phyloP scores from a whole-genome alignment of 2,888 invertebrate species.

The Onthophagus sagittarius region DNA sequence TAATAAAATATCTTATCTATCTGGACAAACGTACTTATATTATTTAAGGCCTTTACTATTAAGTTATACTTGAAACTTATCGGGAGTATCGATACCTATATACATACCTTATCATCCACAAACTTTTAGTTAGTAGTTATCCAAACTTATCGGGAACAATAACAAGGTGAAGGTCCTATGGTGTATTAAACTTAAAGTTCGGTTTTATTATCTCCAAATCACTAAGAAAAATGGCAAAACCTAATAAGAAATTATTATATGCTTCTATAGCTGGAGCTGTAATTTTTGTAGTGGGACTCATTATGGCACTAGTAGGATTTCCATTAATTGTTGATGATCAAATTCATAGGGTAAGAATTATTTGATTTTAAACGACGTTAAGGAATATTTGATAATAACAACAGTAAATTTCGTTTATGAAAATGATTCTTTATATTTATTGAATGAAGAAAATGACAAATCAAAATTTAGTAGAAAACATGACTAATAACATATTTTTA shows the following conservation, averaged over 20 bases:
- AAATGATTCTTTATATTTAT: not conserved
- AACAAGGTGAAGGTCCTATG: too few species aligned
- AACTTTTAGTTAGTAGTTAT: not conserved
- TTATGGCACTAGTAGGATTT: not conserved
- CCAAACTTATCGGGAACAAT: too few species aligned
- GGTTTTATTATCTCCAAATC: too few species aligned
- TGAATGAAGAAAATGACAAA: not conserved
- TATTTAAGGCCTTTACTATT: not conserved
- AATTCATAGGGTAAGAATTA: conserved; percentile 2
- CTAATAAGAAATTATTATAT: not conserved
- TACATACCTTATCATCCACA: not conserved
- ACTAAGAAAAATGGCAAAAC: not conserved
- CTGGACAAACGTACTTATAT: not conserved
- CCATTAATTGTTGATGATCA: not conserved
- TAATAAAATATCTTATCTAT: conserved; percentile 43
- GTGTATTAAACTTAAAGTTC: too few species aligned
- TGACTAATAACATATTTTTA: too few species aligned
- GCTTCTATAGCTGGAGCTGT: not conserved
- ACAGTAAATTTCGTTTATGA: too few species aligned
- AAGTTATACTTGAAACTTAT: not conserved
- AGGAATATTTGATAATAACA: too few species aligned
- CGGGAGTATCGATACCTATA: not conserved
- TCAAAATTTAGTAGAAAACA: too few species aligned
- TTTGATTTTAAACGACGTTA: too few species aligned
- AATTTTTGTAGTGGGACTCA: not conserved